Percentiles rank a stretch among this genome's conserved stretches.
Conservation (phyloP, 1,140 invertebrate species). For the Pogonognathellus flavescens region DNA sequence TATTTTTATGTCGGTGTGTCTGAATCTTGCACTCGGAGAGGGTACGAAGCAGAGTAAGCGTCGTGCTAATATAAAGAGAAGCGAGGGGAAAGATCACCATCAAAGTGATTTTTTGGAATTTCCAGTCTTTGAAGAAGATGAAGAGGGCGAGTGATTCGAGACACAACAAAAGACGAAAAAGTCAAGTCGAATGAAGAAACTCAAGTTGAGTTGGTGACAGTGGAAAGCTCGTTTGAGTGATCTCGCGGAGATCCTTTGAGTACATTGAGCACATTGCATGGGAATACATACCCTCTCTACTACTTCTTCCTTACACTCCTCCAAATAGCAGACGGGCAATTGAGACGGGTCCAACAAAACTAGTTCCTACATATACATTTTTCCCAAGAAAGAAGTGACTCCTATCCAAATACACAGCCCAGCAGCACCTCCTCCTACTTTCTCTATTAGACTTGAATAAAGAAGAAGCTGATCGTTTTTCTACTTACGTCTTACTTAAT, state of each 20-base stretch:
- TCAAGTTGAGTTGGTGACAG: constrained; percentile 27
- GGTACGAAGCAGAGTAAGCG: background rate
- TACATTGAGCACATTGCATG: constrained; percentile 1
- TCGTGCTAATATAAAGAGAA: background rate
- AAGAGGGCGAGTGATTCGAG: constrained; percentile 32
- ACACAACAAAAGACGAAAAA: constrained; percentile 23
- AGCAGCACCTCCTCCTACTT: constrained; percentile 2
- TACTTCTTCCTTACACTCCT: background rate
- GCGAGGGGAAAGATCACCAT: constrained; percentile 35
- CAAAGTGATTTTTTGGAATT: constrained; percentile 50
- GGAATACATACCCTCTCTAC: background rate
- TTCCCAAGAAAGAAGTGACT: background rate
- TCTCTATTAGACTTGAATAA: constrained; percentile 18
- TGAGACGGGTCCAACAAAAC: background rate
- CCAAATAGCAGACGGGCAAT: background rate
- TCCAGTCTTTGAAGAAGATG: constrained; percentile 39
- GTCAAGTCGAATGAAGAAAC: constrained; percentile 37
- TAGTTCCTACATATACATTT: background rate
- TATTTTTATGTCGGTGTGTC: constrained; percentile 25
- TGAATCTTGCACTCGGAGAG: background rate
- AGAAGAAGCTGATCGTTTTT: constrained; percentile 1
- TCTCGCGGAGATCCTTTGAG: constrained; percentile 14
- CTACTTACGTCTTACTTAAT: background rate
- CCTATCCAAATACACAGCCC: too few species aligned
- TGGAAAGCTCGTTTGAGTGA: constrained; percentile 17